Base-by-base conservation (phyloP, 2,797 vertebrate genomes). In the Carcharodon carcharias region DNA sequence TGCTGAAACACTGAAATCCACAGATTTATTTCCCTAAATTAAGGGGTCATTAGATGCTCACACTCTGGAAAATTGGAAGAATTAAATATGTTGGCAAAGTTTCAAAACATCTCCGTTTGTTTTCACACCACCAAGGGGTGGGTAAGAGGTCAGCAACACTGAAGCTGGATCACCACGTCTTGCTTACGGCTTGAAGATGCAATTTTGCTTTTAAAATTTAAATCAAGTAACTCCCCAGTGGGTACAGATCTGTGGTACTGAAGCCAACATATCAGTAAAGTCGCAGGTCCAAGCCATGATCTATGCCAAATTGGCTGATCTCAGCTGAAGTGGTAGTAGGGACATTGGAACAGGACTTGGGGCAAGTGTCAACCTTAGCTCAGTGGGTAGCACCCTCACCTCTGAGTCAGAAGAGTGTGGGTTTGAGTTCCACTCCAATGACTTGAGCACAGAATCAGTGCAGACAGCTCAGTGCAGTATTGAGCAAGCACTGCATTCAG, bases 11-110 rank as follows among this genome's bases (percentile, higher is more conserved):
- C 18, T 85, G 82, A 85, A 50, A 45, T 50, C 82, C 82, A 63
- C 35, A 63, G n/a, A 93, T 93, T 93, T 93, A 92, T 93, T 65
- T 65, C n/a, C n/a, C 61, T 45, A 45, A 65, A 93, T 93, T 18
- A 93, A 93, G 61, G 61, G 61, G 61, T 93, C 63, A 65, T 63
- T 45, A 93, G 91, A 65, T 45, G 21, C 61, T 26, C 61, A 65
- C 35, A 21, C 91, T 23, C 91, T 26, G 91, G 91, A 65, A 93
- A 93, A 93, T 67, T 65, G 35, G 61, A 92, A 93, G 91, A 65
- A 93, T 93, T 93, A 93, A 67, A 93, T 40, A 65, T 65, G 61
- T 65, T 93, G 91, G 61, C 91, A 65, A 91, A 35, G 61, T n/a
- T 65, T 93, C 61, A 93, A 93, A 65, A 93, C n/a, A n/a, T 9